A percentile compares a stretch with the other conserved stretches of the same genome.
Evolutionary conservation across 92 coral and sea anemone species (phyloP).

Genomic region (Ricordea florida): DNA sequence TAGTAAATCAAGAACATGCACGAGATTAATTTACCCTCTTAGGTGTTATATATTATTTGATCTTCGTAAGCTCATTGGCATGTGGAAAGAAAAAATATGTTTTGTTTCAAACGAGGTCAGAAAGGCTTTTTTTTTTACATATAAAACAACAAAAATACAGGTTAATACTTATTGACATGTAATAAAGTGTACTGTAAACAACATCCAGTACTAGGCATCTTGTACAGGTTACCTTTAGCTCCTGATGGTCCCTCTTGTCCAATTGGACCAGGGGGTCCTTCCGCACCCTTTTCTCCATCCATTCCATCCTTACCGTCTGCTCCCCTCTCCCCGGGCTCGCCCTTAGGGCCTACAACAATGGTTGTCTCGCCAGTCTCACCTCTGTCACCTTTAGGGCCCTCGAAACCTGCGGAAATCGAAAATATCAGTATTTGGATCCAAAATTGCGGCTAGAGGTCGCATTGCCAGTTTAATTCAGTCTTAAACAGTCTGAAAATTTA

Average conservation of each 20-base stretch:
- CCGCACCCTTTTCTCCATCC: constrained; percentile 2
- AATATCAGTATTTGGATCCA: not conserved
- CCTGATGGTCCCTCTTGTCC: constrained; percentile 19
- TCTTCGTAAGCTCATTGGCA: no score
- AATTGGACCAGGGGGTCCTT: constrained; percentile 5
- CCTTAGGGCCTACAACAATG: constrained; percentile 7
- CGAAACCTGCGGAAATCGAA: not conserved
- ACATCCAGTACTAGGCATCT: no score
- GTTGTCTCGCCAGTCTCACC: constrained; percentile 18
- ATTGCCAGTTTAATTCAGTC: no score
- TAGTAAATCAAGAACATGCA: no score
- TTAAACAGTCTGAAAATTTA: no score
- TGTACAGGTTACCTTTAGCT: constrained; percentile 13
- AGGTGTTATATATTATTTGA: no score
- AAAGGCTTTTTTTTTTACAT: no score
- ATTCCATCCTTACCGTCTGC: not conserved
- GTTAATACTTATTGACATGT: no score
- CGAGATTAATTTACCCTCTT: no score
- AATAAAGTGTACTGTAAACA: not conserved
- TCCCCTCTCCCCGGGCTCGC: not conserved
- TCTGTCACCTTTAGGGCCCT: constrained; percentile 18
- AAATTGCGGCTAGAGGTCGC: no score
- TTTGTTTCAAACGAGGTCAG: no score
- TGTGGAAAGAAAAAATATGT: not conserved
- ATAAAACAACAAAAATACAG: no score